These are phyloP conservation scores for Pogonomyrmex californicus DNA, from an alignment of 1,140 invertebrate genomes.

Conservation along the genomic window DNA sequence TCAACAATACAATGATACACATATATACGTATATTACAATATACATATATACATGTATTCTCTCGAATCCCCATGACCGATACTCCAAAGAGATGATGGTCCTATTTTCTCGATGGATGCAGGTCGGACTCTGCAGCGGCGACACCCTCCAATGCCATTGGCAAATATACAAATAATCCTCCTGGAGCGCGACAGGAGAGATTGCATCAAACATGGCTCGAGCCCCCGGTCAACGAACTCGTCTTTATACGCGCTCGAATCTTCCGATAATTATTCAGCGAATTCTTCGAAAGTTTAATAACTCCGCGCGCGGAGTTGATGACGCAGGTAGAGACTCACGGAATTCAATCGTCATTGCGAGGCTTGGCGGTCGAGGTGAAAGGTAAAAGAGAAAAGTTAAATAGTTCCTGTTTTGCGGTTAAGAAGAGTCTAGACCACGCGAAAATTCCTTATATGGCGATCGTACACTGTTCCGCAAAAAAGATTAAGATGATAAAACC, in stretches of 20 bases:
- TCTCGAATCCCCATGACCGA: too few relatives aligned
- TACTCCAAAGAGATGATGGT: too few relatives aligned
- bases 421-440: slow-evolving; percentile 12
- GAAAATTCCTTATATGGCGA: slow-evolving; percentile 20
- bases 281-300: slow-evolving; percentile 39
- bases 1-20: too few relatives aligned
- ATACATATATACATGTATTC: too few relatives aligned
- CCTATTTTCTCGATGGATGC: too few relatives aligned
- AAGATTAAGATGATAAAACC: slow-evolving; percentile 20
- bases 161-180: too few relatives aligned
- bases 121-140: too few relatives aligned
- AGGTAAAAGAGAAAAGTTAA: slow-evolving; percentile 38
- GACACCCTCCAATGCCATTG: too few relatives aligned
- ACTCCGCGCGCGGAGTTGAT: slow-evolving; percentile 4
- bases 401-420: slow-evolving; percentile 16
- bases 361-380: slow-evolving; percentile 33
- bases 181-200: too few relatives aligned
- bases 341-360: slow-evolving; percentile 4
- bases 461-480: not conserved
- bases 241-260: slow-evolving; percentile 27
- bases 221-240: slow-evolving; percentile 59
- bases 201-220: too few relatives aligned
- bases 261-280: slow-evolving; percentile 21
- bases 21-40: too few relatives aligned
- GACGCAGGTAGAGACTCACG: slow-evolving; percentile 26